Base-by-base conservation (phyloP, 1,140 invertebrate species). In the Brachionus calyciflorus region DNA sequence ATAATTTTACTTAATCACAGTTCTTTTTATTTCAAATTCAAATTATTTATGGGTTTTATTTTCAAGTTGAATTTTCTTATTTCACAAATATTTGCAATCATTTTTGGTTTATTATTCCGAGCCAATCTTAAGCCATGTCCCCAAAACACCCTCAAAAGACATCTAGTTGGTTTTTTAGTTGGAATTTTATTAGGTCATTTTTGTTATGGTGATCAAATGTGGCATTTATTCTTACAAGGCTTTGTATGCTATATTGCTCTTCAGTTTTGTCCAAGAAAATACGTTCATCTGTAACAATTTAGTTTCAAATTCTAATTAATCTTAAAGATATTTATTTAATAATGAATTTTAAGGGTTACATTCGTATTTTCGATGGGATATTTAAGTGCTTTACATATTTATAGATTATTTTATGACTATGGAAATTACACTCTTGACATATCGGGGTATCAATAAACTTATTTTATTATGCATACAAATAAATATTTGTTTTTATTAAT, bases 351-450 rank as follows among this genome's bases (percentile, higher is more conserved):
- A 53, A 78, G 77, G 1, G 55, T 82, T 0, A 80, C 81, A 4
- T 82, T 84, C 77, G 73, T 81, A 0, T 78, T 81, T 63, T 78
- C 92, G 10, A 88, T 96, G 85, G 80, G 89, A 48, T 96, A 95
- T 85, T 86, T 96, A 63, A 91, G 92, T 3, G 89, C 89, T 78
- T 88, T 93, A 51, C 94, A 97, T 84, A 85, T 94, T 76, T 90
- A 93, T 85, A 87, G 93, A 57, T 90, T 93, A 85, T 88, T 93
- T 28, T 93, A 93, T 81, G 90, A 93, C 82, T 92, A 93, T 81
- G 91, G 90, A 73, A 90, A 91, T 48, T 94, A 92, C 82, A 90
- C 89, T n/a, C 84, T 96, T 73, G 94, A 97, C 84, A 91, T 97
- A 78, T 95, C 93, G 81, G 92, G 92, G 91, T 87, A 80, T 81